These are phyloP conservation scores for Lasioglossum leucozonium DNA, from an alignment of 2,888 invertebrate species.

Conservation along the genomic window DNA sequence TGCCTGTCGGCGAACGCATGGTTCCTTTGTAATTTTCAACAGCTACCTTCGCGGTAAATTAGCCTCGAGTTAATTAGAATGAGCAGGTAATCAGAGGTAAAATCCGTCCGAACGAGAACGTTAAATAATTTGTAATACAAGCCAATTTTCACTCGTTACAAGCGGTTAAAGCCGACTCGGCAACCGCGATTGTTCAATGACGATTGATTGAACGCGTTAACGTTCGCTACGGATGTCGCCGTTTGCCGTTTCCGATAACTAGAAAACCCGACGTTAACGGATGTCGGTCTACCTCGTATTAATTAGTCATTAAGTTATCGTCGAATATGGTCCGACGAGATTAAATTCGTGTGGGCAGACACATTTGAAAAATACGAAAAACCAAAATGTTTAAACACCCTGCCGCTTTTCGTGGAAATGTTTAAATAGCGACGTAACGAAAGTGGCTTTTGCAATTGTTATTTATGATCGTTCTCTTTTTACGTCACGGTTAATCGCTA, in stretches of 20 bases:
- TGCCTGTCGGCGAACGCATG: neutral
- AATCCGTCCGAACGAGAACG: neutral
- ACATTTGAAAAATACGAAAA: neutral
- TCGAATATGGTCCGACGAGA: neutral
- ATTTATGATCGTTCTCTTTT: neutral
- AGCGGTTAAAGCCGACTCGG: neutral
- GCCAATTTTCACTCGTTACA: constrained; percentile 2
- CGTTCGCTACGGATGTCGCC: neutral
- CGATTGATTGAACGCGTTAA: constrained; percentile 6
- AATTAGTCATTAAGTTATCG: neutral
- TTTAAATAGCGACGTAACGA: neutral
- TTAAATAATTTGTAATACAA: constrained; percentile 13
- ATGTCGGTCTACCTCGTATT: neutral
- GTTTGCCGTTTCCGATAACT: constrained; percentile 3
- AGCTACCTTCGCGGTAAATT: neutral
- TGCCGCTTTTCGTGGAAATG: neutral
- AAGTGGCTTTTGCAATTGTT: neutral
- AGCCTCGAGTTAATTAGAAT: neutral
- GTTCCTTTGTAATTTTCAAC: neutral
- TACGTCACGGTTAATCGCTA: neutral
- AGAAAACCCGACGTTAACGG: neutral
- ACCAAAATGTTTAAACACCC: neutral
- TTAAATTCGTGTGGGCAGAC: neutral
- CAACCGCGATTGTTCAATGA: constrained; percentile 9
- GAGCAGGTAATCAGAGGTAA: neutral